Conservation (phyloP, 2,113 vertebrate genomes). For the Furnarius figulus region DNA sequence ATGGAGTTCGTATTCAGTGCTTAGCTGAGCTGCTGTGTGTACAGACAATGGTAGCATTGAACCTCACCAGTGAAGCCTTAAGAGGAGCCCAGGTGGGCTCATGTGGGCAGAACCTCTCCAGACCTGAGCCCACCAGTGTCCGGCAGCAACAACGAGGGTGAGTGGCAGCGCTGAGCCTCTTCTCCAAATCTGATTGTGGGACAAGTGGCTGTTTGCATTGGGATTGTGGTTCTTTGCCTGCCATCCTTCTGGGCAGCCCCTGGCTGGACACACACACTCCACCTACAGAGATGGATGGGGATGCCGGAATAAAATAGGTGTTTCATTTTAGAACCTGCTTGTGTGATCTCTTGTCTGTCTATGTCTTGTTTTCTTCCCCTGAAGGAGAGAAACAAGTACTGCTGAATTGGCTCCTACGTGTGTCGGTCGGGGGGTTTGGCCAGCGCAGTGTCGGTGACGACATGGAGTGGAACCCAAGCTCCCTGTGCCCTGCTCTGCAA, state of each 20-base stretch:
- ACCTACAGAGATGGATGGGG: fast-evolving
- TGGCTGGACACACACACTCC: fast-evolving
- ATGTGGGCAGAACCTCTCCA: background rate
- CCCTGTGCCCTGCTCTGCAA: background rate
- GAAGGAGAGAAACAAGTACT: background rate
- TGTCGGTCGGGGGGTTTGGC: background rate
- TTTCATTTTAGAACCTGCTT: background rate
- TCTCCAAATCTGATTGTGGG: background rate
- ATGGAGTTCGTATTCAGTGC: background rate
- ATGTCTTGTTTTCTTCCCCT: too few species aligned
- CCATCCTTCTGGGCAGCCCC: background rate
- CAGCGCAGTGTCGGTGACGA: fast-evolving
- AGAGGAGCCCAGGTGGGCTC: background rate
- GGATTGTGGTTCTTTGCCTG: background rate
- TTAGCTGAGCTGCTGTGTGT: background rate
- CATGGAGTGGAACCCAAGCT: fast-evolving
- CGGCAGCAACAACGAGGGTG: background rate
- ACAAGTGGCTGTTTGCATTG: background rate
- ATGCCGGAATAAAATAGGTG: background rate
- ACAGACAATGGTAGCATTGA: background rate
- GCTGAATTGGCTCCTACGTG: background rate
- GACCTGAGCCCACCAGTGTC: background rate
- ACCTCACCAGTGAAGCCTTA: constrained; percentile 35
- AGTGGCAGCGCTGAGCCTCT: background rate
- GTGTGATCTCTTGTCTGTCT: background rate